These are phyloP conservation scores for Philereme vetulata DNA, from an alignment of 2,888 invertebrate species.

Conservation along the genomic window DNA sequence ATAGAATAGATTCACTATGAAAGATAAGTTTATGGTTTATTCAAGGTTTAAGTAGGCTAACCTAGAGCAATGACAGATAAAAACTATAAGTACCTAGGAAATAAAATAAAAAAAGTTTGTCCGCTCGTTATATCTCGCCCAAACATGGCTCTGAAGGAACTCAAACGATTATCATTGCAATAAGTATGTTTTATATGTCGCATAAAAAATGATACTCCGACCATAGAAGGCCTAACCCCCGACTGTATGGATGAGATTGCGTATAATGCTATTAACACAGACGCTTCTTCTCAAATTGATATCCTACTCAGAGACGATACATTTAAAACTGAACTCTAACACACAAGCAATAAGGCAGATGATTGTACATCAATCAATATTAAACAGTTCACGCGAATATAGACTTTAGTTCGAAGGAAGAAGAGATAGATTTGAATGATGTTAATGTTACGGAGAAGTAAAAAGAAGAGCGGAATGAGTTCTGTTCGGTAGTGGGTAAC, in stretches of 20 bases:
- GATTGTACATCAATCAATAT: slow-evolving; percentile 36
- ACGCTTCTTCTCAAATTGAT: slow-evolving; percentile 84
- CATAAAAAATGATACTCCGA: slow-evolving; percentile 81
- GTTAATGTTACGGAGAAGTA: slow-evolving; percentile 53
- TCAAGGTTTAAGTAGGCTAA: slow-evolving; percentile 5
- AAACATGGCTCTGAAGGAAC: slow-evolving; percentile 74
- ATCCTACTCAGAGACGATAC: slow-evolving; percentile 59
- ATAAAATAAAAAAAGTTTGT: slow-evolving; percentile 52
- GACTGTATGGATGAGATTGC: slow-evolving; percentile 84
- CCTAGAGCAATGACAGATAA: slow-evolving; percentile 28
- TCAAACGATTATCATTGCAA: slow-evolving; percentile 80
- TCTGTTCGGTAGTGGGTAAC: slow-evolving; percentile 82
- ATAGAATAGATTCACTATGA: too few species aligned
- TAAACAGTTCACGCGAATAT: slow-evolving; percentile 45
- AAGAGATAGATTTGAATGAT: slow-evolving; percentile 49
- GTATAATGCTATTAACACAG: slow-evolving; percentile 84
- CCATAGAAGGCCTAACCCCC: slow-evolving; percentile 77
- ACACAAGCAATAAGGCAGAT: slow-evolving; percentile 42
- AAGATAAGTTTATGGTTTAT: neutral
- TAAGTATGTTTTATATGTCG: slow-evolving; percentile 84
- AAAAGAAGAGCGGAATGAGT: slow-evolving; percentile 78
- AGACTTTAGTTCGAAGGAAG: slow-evolving; percentile 37
- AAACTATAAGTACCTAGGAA: slow-evolving; percentile 24
- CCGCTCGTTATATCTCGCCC: slow-evolving; percentile 61
- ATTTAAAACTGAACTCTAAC: slow-evolving; percentile 53